Percentiles rank a stretch among this genome's conserved stretches.
Evolutionary conservation across 2,797 vertebrate species (phyloP).

Genomic region (Neostethus bicornis): DNA sequence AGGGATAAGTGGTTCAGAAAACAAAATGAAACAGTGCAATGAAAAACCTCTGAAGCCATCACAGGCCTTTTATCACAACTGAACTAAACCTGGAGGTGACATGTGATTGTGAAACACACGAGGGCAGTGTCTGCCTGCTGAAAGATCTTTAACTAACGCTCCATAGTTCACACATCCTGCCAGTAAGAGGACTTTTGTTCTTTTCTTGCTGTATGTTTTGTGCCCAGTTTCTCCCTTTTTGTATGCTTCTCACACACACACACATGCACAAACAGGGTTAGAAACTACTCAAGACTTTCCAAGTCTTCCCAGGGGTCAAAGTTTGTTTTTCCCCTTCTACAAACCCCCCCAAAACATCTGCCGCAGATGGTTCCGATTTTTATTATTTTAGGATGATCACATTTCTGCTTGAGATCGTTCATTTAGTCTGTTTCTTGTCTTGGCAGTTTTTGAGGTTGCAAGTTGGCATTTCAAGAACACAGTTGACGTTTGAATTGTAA

Average conservation of each 20-base stretch:
- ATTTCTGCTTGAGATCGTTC: constrained; percentile 26
- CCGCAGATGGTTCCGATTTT: constrained; percentile 22
- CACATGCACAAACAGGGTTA: constrained; percentile 34
- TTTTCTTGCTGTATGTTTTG: constrained; percentile 15
- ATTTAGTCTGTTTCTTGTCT: constrained; percentile 41
- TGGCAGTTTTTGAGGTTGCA: constrained; percentile 30
- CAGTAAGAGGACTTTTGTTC: constrained; percentile 41
- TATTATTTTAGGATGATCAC: constrained; percentile 34
- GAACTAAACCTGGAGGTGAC: background rate
- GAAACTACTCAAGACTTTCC: constrained; percentile 19
- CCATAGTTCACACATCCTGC: constrained; percentile 19
- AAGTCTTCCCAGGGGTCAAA: constrained; percentile 10
- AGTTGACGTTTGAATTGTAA: background rate
- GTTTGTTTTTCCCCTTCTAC: background rate
- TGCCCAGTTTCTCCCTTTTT: constrained; percentile 23
- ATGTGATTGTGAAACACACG: constrained; percentile 54
- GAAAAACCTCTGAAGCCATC: too few relatives aligned
- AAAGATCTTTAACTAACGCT: constrained; percentile 1
- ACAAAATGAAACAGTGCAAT: too few relatives aligned
- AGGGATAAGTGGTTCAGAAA: too few relatives aligned
- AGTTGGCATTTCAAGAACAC: constrained; percentile 11
- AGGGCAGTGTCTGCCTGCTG: constrained; percentile 69
- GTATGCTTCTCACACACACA: constrained; percentile 29
- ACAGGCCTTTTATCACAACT: too few relatives aligned
- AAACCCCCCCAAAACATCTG: constrained; percentile 39